These are phyloP conservation scores for Himalopsyche anomala DNA, from an alignment of 2,888 invertebrate genomes.

Conservation along the genomic window DNA sequence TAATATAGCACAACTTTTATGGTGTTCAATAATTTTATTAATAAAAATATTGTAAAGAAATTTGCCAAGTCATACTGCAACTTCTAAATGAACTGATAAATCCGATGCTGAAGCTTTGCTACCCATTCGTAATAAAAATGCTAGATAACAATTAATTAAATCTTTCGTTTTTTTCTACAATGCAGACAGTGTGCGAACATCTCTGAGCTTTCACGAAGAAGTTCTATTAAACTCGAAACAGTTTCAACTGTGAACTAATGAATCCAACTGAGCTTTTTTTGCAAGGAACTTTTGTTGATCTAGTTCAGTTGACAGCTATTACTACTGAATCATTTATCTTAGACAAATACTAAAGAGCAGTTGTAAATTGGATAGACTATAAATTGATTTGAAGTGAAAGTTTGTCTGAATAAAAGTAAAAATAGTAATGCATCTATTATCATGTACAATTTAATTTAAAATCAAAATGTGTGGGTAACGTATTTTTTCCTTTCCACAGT, in stretches of 20 bases:
- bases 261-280: conserved; percentile 48
- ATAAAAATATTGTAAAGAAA: too few relatives aligned
- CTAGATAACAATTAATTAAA: not conserved
- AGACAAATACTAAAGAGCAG: not conserved
- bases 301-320: conserved; percentile 64
- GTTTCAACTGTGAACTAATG: conserved; percentile 50
- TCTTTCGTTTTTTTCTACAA: not conserved
- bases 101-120: not conserved
- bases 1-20: too few relatives aligned
- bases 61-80: too few relatives aligned
- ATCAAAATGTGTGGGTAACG: too few relatives aligned
- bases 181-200: not conserved
- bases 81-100: too few relatives aligned
- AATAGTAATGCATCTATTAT: too few relatives aligned
- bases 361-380: not conserved
- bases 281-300: conserved; percentile 59
- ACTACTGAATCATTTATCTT: conserved; percentile 54
- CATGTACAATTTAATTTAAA: too few relatives aligned
- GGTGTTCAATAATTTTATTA: too few relatives aligned
- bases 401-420: not conserved
- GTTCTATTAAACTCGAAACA: conserved; percentile 20
- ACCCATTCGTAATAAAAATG: not conserved
- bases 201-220: conserved; percentile 15
- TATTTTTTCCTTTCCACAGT: too few relatives aligned
- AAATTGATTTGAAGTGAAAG: not conserved